Evolutionary conservation across 2,113 vertebrate species (phyloP).

Genomic region (Sprattus sprattus): DNA sequence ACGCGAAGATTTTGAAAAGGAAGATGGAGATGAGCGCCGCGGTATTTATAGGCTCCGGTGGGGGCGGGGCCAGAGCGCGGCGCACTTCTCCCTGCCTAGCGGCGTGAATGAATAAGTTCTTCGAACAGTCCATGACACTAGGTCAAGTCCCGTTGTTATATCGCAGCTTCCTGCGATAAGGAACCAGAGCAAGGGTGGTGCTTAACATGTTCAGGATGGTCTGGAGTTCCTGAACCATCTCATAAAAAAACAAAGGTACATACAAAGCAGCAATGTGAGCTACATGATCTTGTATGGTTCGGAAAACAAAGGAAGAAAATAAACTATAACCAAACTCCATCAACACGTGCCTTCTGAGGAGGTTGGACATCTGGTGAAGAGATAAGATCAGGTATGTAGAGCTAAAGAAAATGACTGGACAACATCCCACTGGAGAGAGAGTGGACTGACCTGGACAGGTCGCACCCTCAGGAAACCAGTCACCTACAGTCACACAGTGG

Average conservation of each 20-base stretch:
- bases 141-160: no score
- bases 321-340: not conserved
- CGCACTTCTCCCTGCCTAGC: no score
- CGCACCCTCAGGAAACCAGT: not conserved
- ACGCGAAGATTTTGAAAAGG: no score
- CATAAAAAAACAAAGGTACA: not conserved
- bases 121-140: no score
- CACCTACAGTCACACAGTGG: not conserved
- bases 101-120: no score
- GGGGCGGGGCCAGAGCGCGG: no score
- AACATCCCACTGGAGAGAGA: not conserved
- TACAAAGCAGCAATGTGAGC: not conserved
- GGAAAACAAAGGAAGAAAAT: not conserved
- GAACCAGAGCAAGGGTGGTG: not conserved
- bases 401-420: conserved; percentile 8
- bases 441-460: not conserved
- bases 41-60: no score
- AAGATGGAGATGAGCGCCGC: no score
- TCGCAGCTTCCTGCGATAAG: no score
- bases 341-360: not conserved
- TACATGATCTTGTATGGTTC: not conserved
- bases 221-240: not conserved
- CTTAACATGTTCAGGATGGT: not conserved
- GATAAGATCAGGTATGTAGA: conserved; percentile 13
- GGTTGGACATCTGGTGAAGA: not conserved